Conservation (phyloP, 1,140 invertebrate genomes). For the Acromyrmex echinatior region DNA sequence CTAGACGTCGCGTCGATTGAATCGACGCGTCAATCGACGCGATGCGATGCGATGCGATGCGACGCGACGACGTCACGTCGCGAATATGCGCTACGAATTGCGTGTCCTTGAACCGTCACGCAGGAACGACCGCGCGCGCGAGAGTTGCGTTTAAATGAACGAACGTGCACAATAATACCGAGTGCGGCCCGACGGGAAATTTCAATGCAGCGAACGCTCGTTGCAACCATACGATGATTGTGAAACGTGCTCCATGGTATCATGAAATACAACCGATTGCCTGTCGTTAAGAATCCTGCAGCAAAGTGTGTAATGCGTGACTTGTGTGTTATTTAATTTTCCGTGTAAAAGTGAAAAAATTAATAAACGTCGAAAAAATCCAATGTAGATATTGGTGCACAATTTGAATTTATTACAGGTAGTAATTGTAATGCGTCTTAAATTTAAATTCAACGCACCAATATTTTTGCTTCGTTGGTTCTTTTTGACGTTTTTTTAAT, state of each 20-base stretch:
- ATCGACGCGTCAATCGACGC: neutral
- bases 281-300: neutral
- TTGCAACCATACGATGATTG: neutral
- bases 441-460: too few relatives aligned
- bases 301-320: too few relatives aligned
- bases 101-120: slow-evolving; percentile 59
- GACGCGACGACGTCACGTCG: slow-evolving; percentile 21
- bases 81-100: neutral
- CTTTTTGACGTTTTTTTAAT: too few relatives aligned
- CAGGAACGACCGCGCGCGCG: neutral
- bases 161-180: neutral
- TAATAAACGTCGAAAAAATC: too few relatives aligned
- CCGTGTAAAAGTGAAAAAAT: too few relatives aligned
- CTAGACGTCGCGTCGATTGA: too few relatives aligned
- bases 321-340: too few relatives aligned
- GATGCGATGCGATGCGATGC: slow-evolving; percentile 17
- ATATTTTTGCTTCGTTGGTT: too few relatives aligned
- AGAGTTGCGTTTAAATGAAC: slow-evolving; percentile 15
- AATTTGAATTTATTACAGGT: too few relatives aligned
- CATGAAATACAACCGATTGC: slow-evolving; percentile 1
- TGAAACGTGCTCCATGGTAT: neutral
- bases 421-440: too few relatives aligned
- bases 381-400: too few relatives aligned
- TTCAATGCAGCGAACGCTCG: slow-evolving; percentile 34
- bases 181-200: slow-evolving; percentile 18